Evolutionary conservation across 2,888 invertebrate genomes (phyloP).

Genomic region (Idaea biselata): DNA sequence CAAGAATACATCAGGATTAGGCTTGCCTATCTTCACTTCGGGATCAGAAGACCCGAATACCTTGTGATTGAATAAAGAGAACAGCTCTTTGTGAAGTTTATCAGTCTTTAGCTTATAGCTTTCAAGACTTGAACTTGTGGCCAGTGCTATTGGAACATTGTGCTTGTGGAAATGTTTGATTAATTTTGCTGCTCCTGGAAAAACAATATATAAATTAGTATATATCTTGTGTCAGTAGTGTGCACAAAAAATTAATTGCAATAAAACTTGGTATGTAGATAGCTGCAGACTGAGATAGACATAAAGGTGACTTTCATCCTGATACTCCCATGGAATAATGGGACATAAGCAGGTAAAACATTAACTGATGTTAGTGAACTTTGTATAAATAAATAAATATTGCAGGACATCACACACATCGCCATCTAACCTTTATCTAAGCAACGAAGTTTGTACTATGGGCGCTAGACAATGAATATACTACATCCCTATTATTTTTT

Average conservation of each 20-base stretch:
- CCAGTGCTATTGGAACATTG: constrained; percentile 90
- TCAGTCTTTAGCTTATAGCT: constrained; percentile 86
- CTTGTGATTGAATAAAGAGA: constrained; percentile 84
- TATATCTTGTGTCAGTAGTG: constrained; percentile 3
- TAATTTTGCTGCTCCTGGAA: constrained; percentile 87
- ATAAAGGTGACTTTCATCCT: too few species aligned
- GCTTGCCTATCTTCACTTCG: constrained; percentile 92
- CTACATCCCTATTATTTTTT: too few species aligned
- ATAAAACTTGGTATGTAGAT: too few species aligned
- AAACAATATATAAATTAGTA: constrained; percentile 3
- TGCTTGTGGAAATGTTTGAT: constrained; percentile 87
- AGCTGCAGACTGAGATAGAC: too few species aligned
- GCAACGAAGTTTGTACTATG: too few species aligned
- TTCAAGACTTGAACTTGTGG: constrained; percentile 90
- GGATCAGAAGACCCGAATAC: constrained; percentile 91
- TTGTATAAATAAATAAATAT: too few species aligned
- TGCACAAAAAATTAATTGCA: not conserved
- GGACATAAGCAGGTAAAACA: too few species aligned
- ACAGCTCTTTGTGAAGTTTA: constrained; percentile 83
- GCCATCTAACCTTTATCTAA: too few species aligned
- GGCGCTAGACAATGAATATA: too few species aligned
- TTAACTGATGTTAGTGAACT: too few species aligned
- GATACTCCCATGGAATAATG: too few species aligned
- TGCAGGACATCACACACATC: too few species aligned
- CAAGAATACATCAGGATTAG: constrained; percentile 92